phyloP scores from a whole-genome alignment of 2,797 vertebrate species.

The Girardinus metallicus region DNA sequence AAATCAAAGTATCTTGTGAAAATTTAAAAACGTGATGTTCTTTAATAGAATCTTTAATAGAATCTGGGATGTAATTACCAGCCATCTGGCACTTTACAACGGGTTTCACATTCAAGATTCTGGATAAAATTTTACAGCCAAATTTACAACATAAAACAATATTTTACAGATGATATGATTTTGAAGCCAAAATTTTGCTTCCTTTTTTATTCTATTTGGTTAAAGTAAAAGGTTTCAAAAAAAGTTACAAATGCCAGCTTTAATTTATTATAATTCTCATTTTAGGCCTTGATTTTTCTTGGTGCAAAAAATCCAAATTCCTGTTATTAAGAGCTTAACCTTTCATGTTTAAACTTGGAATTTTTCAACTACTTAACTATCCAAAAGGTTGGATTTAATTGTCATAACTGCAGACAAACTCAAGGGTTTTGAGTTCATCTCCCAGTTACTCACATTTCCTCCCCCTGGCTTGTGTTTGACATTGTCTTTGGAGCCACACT shows the following conservation, averaged over 20 bases:
- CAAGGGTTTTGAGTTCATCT: constrained; percentile 70
- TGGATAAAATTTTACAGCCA: neutral
- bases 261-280: neutral
- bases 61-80: neutral
- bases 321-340: neutral
- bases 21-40: neutral
- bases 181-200: neutral
- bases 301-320: neutral
- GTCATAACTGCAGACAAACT: constrained; percentile 73
- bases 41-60: neutral
- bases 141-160: neutral
- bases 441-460: constrained; percentile 86
- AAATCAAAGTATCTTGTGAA: neutral
- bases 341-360: neutral
- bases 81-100: too few species aligned
- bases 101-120: neutral
- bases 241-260: constrained; percentile 44
- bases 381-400: constrained; percentile 50
- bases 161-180: neutral
- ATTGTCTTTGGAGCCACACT: constrained; percentile 93
- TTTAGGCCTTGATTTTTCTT: neutral
- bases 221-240: neutral
- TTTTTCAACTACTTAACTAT: neutral
- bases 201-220: neutral
- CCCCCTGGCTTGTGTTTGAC: constrained; percentile 87